Percentiles rank a stretch among this genome's conserved stretches.
Conservation (phyloP, 2,797 vertebrate genomes). For the Arctocebus calabarensis region DNA sequence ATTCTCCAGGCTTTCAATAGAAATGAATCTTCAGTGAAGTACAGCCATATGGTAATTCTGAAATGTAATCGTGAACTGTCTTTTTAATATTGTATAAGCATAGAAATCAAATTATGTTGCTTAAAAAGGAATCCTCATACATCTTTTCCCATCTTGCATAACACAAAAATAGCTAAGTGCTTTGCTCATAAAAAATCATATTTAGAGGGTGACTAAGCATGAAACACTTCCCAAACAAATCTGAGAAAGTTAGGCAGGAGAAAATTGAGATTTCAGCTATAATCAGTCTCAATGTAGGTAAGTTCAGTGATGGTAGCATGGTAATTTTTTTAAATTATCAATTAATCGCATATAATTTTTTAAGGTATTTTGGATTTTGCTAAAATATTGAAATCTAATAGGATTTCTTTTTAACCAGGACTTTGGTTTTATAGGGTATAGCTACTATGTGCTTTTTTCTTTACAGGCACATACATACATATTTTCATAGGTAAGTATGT, state of each 20-base stretch:
- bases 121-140: slow-evolving; percentile 74
- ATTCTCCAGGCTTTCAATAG: slow-evolving; percentile 48
- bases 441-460: neutral
- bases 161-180: slow-evolving; percentile 78
- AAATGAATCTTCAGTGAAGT: slow-evolving; percentile 57
- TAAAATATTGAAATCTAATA: slow-evolving; percentile 38
- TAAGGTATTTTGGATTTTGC: slow-evolving; percentile 27
- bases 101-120: slow-evolving; percentile 76
- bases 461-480: neutral
- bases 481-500: slow-evolving; percentile 26
- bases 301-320: neutral
- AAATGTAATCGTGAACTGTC: slow-evolving; percentile 66
- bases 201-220: slow-evolving; percentile 78
- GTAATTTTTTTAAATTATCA: slow-evolving; percentile 54
- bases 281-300: slow-evolving; percentile 33
- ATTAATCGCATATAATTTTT: slow-evolving; percentile 41
- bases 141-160: slow-evolving; percentile 73
- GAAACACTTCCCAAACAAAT: slow-evolving; percentile 71
- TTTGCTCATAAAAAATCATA: slow-evolving; percentile 76
- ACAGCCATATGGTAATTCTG: slow-evolving; percentile 69
- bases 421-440: neutral
- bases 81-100: slow-evolving; percentile 76
- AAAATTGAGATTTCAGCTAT: slow-evolving; percentile 60
- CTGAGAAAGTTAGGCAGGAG: slow-evolving; percentile 46
- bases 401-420: slow-evolving; percentile 51